Conservation (phyloP, 2,888 invertebrate genomes). For the Drosophila leonis region DNA sequence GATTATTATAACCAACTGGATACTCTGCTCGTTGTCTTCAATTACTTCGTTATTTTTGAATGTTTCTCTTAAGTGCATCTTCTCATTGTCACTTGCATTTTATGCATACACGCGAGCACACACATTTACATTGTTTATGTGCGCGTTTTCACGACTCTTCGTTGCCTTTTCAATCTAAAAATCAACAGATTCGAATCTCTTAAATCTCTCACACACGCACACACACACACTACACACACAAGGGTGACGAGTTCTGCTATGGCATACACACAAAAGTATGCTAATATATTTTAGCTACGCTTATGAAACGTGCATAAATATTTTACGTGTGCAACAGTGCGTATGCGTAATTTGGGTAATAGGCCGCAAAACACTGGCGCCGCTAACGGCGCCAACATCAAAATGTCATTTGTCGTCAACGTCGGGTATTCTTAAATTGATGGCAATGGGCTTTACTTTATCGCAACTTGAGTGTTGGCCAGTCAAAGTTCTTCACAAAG, state of each 20-base stretch:
- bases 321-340: slow-evolving; percentile 73
- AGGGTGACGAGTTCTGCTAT: slow-evolving; percentile 2
- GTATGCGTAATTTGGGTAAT: slow-evolving; percentile 75
- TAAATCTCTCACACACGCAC: slow-evolving; percentile 1
- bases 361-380: slow-evolving; percentile 63
- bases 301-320: slow-evolving; percentile 69
- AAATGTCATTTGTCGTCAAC: slow-evolving; percentile 59
- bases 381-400: slow-evolving; percentile 59
- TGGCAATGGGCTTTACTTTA: slow-evolving; percentile 27
- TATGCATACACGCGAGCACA: slow-evolving; percentile 37
- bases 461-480: slow-evolving; percentile 4
- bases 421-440: slow-evolving; percentile 42
- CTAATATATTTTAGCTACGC: slow-evolving; percentile 57
- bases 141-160: slow-evolving; percentile 23
- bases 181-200: slow-evolving; percentile 18
- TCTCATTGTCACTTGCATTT: slow-evolving; percentile 44
- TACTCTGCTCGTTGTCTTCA: slow-evolving; percentile 28
- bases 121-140: slow-evolving; percentile 47
- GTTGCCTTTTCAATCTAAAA: slow-evolving; percentile 23
- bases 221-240: slow-evolving; percentile 11
- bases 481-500: slow-evolving; percentile 9
- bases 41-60: slow-evolving; percentile 22
- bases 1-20: slow-evolving; percentile 14
- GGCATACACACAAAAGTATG: slow-evolving; percentile 51
- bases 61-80: slow-evolving; percentile 42